Evolutionary conservation across 2,888 invertebrate genomes (phyloP), one percentile per base, ranked within the genome.

Genomic region (Sinotaia quadrata): DNA sequence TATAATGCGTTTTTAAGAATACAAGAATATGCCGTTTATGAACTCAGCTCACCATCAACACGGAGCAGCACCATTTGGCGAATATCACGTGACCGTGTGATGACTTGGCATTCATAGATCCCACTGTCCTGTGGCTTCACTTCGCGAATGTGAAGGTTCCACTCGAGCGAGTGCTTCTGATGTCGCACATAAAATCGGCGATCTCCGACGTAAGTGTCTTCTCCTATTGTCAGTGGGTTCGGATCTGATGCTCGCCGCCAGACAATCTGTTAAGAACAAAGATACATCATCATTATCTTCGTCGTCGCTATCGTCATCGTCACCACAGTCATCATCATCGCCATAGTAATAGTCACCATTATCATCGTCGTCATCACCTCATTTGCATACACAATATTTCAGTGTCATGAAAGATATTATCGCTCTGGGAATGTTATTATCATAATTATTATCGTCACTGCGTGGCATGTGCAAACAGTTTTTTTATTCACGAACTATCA

Each of bases 71-170:
- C 71, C 10, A 69, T 52, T 68, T 75, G 74, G 27, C 76, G 71
- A 61, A 81, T 78, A 60, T 69, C 54, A 18, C 77, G 75, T n/a
- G 72, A 73, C 41, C 68, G 72, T 0, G 80, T 77, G 63, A 78
- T 79, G 58, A 81, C 78, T 44, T 82, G 81, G 61, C 81, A 82
- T 71, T 82, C 81, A 63, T 82, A 81, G 10, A 72, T 72, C 18
- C 79, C 81, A 1, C 76, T 75, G 63, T 82, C 78, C 18, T 71
- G 68, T 0, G 72, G 74, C 34, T 75, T 70, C 4, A 75, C 80
- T 58, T 80, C 75, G 60, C 73, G 72, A 21, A 82, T 81, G 52
- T 79, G 74, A 2, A 82, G 75, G 54, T 80, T 79, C 81, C 81
- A 82, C 62, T 76, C 73, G 12, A 72, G 67, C 4, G 79, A 79